Evolutionary conservation across 2,113 vertebrate species (phyloP), one percentile per base, ranked within the genome.

Genomic region (Grammomys surdaster): DNA sequence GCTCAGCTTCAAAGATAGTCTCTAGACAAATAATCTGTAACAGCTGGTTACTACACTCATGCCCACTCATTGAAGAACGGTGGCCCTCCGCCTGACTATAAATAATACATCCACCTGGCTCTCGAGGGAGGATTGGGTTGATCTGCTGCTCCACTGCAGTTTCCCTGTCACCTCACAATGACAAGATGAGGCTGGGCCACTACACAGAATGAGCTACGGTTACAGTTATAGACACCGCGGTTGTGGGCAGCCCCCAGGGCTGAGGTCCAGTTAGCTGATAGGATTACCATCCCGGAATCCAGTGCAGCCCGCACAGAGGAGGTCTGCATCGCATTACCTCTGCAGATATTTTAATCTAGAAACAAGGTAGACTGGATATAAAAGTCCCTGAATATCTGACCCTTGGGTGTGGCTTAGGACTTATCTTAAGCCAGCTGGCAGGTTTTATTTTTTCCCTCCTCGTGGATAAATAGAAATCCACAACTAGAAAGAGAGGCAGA

Each of bases 331-430:
- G 48, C 40, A 2, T 97, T 97, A 94, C 94, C 70, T 89, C 54
- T 78, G 91, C 82, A 95, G 72, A 94, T 84, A 89, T 73, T 97
- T 97, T 89, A 69, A 96, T 94, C 77, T 87, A 92, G 89, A 96
- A 85, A 92, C 80, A 87, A n/a, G 48, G 51, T 78, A 86, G 91
- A 40, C n/a, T 28, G 58, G 46, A 95, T 92, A 89, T 65, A 91
- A 36, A 94, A 97, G 94, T 89, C 89, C 67, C 7, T 63, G 63
- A 84, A 54, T 60, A 92, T 46, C 75, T 94, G 92, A 89, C 65
- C 76, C 75, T n/a, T 46, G 40, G 63, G 75, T 22, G 63, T 96
- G 95, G 93, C 65, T 82, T 96, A 58, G 51, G 36, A 93, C 65
- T 56, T 65, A 22, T 33, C 88, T 54, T 36, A 22, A 95, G 46